Evolutionary conservation across 2,888 invertebrate species (phyloP), one percentile per base, ranked within the genome.

Genomic region (Synanthedon myopaeformis): DNA sequence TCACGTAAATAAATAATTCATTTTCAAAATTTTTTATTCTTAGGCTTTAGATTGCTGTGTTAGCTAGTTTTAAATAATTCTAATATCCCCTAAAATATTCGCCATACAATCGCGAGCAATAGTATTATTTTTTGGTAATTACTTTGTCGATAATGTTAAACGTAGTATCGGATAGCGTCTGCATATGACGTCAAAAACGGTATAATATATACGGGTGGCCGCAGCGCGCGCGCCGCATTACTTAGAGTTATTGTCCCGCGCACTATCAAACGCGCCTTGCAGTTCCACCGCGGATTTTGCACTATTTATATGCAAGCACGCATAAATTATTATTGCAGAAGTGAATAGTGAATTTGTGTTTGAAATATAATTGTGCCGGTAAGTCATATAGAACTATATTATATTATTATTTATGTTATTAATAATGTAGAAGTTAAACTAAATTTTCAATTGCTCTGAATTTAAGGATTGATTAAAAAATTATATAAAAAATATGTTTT

Each of bases 171-270:
- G 8, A 35, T 35, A 8, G 57, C 61, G 66, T 54, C 42, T 35
- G 53, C 28, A 49, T 5, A 66, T 84, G 86, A 85, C 86, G 85
- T 84, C 78, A 76, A 63, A 58, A 56, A 55, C 61, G 60, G 59
- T 57, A 67, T 66, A 74, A 80, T 85, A 85, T 81, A 85, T 85
- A 85, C 76, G 59, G 59, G 65, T 54, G 72, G 57, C 62, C 56
- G 59, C 62, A 64, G 72, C 85, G 84, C 83, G 86, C 81, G 82
- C 49, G 49, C 49, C 70, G 70, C 77, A 81, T 77, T 81, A 74
- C 67, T 59, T 35, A 23, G n/a, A 72, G 74, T 79, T 65, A 60
- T 65, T 77, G 77, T 71, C 70, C 76, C 66, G 75, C 69, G 73
- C 69, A 61, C 62, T 69, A 71, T 67, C 70, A 64, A 62, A 63